Conservation (phyloP, 30 jellyfish, hydroid and myxozoan species). For the Aurelia sp. region DNA sequence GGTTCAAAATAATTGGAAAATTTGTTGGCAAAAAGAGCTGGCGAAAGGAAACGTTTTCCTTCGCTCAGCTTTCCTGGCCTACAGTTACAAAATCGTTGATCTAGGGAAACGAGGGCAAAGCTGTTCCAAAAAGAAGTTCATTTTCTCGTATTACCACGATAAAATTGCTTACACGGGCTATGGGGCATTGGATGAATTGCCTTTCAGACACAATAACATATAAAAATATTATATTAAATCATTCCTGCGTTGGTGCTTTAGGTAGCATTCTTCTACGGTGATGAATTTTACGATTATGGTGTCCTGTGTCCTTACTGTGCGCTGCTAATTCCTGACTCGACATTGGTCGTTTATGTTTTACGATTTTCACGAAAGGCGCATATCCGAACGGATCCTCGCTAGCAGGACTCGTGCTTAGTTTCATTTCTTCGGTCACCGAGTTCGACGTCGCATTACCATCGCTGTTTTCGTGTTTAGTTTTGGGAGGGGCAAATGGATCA, state of each 20-base stretch:
- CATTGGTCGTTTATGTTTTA: conserved; percentile 54
- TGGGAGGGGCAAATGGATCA: conserved; percentile 26
- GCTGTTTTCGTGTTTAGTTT: background rate
- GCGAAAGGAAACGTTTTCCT: too few relatives aligned
- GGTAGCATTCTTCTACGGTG: conserved; percentile 63
- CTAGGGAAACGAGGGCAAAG: too few relatives aligned
- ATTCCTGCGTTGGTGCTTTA: conserved; percentile 53
- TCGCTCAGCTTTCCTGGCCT: too few relatives aligned
- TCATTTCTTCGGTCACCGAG: conserved; percentile 5
- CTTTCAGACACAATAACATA: background rate
- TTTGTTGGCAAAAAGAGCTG: too few relatives aligned
- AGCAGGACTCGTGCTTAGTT: conserved; percentile 30
- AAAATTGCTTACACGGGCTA: too few relatives aligned
- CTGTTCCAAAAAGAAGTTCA: too few relatives aligned
- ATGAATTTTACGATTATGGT: conserved; percentile 32
- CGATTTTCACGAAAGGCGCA: conserved; percentile 83
- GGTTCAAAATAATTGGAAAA: too few relatives aligned
- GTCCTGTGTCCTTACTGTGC: conserved; percentile 13
- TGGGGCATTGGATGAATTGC: too few relatives aligned
- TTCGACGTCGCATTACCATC: background rate
- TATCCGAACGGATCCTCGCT: conserved; percentile 89
- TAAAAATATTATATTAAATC: background rate
- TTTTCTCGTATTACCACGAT: too few relatives aligned
- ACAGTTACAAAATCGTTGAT: too few relatives aligned
- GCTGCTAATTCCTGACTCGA: conserved; percentile 66